These are phyloP conservation scores for Nothocercus julius DNA, from an alignment of 2,113 vertebrate genomes.

Conservation along the genomic window DNA sequence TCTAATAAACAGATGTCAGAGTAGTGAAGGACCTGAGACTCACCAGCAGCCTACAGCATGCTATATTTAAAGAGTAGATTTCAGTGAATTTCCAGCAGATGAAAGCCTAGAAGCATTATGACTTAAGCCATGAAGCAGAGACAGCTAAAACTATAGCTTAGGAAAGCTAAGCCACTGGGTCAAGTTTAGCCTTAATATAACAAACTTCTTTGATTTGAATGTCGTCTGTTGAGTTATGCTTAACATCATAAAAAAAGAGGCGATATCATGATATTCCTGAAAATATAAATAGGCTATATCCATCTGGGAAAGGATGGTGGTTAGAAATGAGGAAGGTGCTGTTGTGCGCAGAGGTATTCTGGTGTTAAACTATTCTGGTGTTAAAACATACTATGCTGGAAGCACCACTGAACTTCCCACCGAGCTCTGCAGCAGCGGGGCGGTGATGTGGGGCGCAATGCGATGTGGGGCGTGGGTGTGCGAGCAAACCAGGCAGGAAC, in stretches of 20 bases:
- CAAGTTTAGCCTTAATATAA: not conserved
- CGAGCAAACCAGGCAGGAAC: constrained; percentile 58
- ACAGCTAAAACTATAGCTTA: not conserved
- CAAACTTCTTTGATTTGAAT: not conserved
- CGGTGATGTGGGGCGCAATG: constrained; percentile 21
- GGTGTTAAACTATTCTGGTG: constrained; percentile 28
- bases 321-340: constrained; percentile 20
- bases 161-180: not conserved
- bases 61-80: constrained; percentile 6
- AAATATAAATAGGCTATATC: constrained; percentile 4
- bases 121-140: not conserved
- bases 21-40: not conserved
- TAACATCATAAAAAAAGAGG: not conserved
- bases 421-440: not conserved
- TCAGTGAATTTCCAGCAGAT: not conserved
- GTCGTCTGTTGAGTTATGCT: not conserved
- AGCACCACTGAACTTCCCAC: constrained; percentile 43
- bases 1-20: not conserved
- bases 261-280: not conserved
- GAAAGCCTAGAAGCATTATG: constrained; percentile 1
- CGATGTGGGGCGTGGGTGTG: constrained; percentile 25
- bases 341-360: not conserved
- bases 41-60: not conserved
- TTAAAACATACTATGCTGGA: constrained; percentile 10
- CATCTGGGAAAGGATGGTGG: not conserved